phyloP scores from a whole-genome alignment of 2,113 vertebrate species.

The Phalacrocorax carbo region DNA sequence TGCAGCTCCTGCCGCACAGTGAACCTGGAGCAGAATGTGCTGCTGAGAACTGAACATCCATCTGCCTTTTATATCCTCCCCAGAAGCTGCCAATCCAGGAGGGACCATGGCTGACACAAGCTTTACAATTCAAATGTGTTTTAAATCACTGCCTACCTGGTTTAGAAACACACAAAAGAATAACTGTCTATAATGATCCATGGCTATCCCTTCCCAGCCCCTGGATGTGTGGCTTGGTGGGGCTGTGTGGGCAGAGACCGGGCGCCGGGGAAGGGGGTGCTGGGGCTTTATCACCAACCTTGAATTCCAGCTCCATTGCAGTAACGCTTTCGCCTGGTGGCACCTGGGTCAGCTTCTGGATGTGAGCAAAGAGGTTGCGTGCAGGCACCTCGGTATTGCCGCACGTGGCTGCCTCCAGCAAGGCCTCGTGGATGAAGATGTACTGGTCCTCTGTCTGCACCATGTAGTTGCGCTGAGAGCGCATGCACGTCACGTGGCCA shows the following conservation, averaged over 20 bases:
- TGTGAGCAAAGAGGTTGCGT: conserved; percentile 90
- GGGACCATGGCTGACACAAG: background rate
- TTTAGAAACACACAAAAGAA: conserved; percentile 15
- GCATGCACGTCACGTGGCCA: conserved; percentile 94
- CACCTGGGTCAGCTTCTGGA: conserved; percentile 91
- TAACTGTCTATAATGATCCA: background rate
- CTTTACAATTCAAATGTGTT: conserved; percentile 53
- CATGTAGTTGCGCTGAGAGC: conserved; percentile 98
- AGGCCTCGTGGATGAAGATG: conserved; percentile 92
- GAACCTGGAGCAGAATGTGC: conserved; percentile 56
- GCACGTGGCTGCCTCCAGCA: conserved; percentile 89
- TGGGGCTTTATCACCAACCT: conserved; percentile 77
- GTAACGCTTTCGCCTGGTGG: conserved; percentile 86
- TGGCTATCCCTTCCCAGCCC: background rate
- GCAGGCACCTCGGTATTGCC: conserved; percentile 91
- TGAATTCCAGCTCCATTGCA: conserved; percentile 95
- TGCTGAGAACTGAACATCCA: conserved; percentile 59
- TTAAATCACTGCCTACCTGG: conserved; percentile 42
- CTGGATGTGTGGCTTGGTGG: rapidly evolving
- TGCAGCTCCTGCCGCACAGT: conserved; percentile 39
- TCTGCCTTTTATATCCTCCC: conserved; percentile 62
- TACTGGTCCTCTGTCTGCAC: conserved; percentile 98
- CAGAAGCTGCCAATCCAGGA: conserved; percentile 51
- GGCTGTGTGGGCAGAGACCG: background rate
- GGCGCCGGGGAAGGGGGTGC: background rate